Evolutionary conservation across 2,888 invertebrate species (phyloP), one percentile per base, ranked within the genome.

Genomic region (Microdon myrmicae): DNA sequence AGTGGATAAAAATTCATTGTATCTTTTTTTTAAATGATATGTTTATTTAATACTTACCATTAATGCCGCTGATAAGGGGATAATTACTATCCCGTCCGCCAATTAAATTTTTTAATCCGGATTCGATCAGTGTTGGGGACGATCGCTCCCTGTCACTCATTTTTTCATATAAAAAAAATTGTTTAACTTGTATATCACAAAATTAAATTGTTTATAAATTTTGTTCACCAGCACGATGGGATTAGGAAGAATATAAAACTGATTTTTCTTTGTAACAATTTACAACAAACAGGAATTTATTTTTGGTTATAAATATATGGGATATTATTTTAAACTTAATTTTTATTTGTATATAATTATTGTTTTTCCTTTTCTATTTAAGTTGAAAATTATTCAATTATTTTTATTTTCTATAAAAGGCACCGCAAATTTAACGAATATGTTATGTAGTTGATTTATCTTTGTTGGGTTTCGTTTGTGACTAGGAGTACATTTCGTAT

Each of bases 91-190:
- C 89, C 81, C 90, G 89, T 81, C 90, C 87, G 71, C 80, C 79
- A 81, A 91, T 88, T 83, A 90, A 88, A 76, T 90, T 90, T 86
- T 91, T 90, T 79, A 80, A 79, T 83, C 90, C 90, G 84, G 89
- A 89, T 86, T 91, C 90, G 84, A 90, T 87, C 82, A 91, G 87
- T 85, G 89, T 90, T 82, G 90, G 90, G 84, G 90, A 91, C 82
- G 87, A 88, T 84, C 90, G 89, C 86, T 90, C 90, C 86, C 90
- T 90, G 86, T 90, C 90, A 84, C 90, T 90, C 91, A 91, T 91
- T 79, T 79, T 79, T 71, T 79, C 79, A 79, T 79, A 79, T 74
- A 79, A 75, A 73, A 53, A 73, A 71, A 69, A 71, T 60, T 49
- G 71, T 72, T 73, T 71, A 71, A 74, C 74, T 73, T 72, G 72